phyloP scores from a whole-genome alignment of 2,113 vertebrate species.

The Microtus ochrogaster region DNA sequence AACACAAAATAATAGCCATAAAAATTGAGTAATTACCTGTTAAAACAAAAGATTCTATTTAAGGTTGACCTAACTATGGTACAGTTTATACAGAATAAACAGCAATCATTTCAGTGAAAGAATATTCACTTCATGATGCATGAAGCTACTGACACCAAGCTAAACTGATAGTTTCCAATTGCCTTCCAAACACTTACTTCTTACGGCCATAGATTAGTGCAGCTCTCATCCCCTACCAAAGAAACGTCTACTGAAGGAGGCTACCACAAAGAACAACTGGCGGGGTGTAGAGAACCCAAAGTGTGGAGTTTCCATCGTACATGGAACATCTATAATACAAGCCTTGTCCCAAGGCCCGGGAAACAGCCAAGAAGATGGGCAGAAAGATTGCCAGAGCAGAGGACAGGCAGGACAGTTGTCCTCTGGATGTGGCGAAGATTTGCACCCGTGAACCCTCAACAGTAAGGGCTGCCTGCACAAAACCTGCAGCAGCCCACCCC shows the following conservation, averaged over 20 bases:
- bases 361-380: background rate
- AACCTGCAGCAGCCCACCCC: background rate
- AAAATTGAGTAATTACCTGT: constrained; percentile 44
- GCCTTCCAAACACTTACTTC: background rate
- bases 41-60: constrained; percentile 40
- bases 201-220: background rate
- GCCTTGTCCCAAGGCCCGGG: background rate
- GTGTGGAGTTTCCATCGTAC: background rate
- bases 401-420: background rate
- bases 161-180: background rate
- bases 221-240: too few relatives aligned
- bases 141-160: background rate
- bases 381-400: background rate
- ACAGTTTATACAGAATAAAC: background rate
- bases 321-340: background rate
- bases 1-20: constrained; percentile 61
- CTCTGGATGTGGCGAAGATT: too few relatives aligned
- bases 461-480: background rate
- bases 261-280: background rate
- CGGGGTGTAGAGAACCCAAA: background rate
- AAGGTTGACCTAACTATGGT: background rate
- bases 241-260: background rate
- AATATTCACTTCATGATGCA: background rate
- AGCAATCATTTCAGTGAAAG: constrained; percentile 21
- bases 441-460: background rate